These are phyloP conservation scores for Struthidea cinerea DNA, from an alignment of 2,113 vertebrate genomes.

Conservation along the genomic window DNA sequence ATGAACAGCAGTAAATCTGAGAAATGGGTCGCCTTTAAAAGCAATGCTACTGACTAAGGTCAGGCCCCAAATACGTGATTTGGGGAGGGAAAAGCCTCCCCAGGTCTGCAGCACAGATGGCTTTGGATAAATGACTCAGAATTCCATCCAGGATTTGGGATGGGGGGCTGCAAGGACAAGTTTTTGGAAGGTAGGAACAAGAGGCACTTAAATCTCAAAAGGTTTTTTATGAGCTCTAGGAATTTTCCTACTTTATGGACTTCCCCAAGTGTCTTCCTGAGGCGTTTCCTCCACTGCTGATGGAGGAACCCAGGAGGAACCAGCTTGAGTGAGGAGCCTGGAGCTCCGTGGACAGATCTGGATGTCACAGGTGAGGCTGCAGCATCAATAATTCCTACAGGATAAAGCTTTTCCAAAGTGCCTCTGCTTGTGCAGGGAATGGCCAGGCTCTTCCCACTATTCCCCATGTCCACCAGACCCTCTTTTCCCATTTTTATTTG, in stretches of 20 bases:
- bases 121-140: neutral
- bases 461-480: neutral
- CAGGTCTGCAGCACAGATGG: neutral
- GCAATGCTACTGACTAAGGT: neutral
- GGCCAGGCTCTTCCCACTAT: neutral
- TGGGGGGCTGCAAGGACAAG: neutral
- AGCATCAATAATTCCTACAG: neutral
- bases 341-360: neutral
- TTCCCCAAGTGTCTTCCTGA: neutral
- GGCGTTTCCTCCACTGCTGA: neutral
- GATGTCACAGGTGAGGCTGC: neutral
- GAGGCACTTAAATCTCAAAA: conserved; percentile 14
- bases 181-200: neutral
- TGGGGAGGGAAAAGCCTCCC: neutral
- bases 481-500: neutral
- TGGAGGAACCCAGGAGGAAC: neutral
- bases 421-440: neutral
- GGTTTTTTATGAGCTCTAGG: neutral
- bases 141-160: neutral
- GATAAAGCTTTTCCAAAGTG: neutral
- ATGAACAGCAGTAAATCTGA: neutral
- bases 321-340: neutral
- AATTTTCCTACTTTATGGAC: neutral
- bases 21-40: neutral
- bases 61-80: neutral